Evolutionary conservation across 1,140 invertebrate genomes (phyloP).

Genomic region (Chironomus striatipennis): DNA sequence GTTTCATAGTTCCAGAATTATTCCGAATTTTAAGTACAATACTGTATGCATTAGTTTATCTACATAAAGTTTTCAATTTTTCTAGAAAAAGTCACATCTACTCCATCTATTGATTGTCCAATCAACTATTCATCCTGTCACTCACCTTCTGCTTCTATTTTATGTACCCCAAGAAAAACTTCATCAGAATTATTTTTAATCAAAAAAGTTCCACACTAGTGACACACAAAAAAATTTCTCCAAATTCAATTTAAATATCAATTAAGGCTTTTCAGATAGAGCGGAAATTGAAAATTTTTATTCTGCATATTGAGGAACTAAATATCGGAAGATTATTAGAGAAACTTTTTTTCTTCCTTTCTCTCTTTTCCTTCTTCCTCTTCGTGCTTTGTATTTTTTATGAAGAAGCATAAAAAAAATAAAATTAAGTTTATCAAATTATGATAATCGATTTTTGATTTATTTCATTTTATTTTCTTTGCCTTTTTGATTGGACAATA

Average conservation of each 20-base stretch:
- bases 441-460: conserved; percentile 14
- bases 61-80: no score
- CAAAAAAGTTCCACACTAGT: neutral
- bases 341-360: neutral
- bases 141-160: no score
- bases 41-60: no score
- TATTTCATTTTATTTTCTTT: neutral
- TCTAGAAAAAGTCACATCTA: no score
- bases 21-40: no score
- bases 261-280: neutral
- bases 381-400: neutral
- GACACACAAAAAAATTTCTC: neutral
- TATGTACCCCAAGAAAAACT: neutral
- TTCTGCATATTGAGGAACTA: neutral
- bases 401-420: neutral
- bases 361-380: neutral
- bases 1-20: no score
- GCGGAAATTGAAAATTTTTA: no score
- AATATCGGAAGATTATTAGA: neutral
- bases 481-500: no score
- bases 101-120: no score
- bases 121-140: no score
- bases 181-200: neutral
- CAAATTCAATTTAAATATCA: neutral
- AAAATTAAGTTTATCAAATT: conserved; percentile 15